These are phyloP conservation scores for Aphidius colemani DNA, from an alignment of 2,888 invertebrate genomes.

Conservation along the genomic window DNA sequence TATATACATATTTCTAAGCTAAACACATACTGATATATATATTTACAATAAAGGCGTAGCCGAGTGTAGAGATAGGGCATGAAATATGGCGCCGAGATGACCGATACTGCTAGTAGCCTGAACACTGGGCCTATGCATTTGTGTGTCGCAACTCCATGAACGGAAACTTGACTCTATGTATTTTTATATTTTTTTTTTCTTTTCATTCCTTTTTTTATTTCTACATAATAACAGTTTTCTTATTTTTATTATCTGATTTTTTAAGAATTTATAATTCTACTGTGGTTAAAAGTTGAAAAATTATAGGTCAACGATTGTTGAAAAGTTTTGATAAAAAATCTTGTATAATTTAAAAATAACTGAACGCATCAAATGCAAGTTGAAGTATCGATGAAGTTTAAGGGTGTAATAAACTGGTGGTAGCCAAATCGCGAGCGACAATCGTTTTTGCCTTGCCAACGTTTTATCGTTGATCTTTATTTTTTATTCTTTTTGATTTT, in stretches of 20 bases:
- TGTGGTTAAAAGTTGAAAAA: slow-evolving; percentile 6
- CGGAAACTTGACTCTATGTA: slow-evolving; percentile 33
- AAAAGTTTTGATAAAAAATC: slow-evolving; percentile 7
- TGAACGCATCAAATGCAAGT: slow-evolving; percentile 9
- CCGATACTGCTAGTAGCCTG: slow-evolving; percentile 46
- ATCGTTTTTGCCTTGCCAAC: slow-evolving; percentile 46
- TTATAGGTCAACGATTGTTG: neutral
- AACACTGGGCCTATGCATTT: slow-evolving; percentile 22
- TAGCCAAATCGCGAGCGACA: slow-evolving; percentile 49
- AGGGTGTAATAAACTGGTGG: slow-evolving; percentile 40
- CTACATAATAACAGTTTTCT: neutral
- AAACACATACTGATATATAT: neutral
- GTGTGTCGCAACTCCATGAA: slow-evolving; percentile 29
- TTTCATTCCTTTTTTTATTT: slow-evolving; percentile 23
- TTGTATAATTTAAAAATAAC: slow-evolving; percentile 8
- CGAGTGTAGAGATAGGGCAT: slow-evolving; percentile 50
- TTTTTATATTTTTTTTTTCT: slow-evolving; percentile 6
- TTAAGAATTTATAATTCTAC: slow-evolving; percentile 1
- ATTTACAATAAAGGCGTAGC: slow-evolving; percentile 45
- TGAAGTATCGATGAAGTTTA: slow-evolving; percentile 36
- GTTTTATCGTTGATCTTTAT: slow-evolving; percentile 47
- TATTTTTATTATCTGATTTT: neutral
- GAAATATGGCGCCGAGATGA: slow-evolving; percentile 54
- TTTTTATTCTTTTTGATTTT: slow-evolving; percentile 26
- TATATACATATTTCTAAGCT: too few relatives aligned